phyloP scores from a whole-genome alignment of 2,888 invertebrate genomes.

The Tipula helvola region DNA sequence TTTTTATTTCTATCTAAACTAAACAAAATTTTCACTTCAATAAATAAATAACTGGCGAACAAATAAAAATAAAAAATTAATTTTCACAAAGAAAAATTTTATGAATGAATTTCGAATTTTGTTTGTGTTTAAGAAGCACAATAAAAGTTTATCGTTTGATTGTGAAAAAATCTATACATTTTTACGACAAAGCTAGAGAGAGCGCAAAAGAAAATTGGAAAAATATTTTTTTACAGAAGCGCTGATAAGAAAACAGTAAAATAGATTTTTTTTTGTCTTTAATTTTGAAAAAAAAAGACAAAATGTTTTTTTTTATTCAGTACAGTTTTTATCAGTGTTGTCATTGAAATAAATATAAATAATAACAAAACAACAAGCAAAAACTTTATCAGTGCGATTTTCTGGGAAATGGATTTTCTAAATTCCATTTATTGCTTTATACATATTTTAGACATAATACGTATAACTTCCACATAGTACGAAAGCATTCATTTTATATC shows the following conservation, averaged over 20 bases:
- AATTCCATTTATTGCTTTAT: not conserved
- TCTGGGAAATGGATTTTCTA: not conserved
- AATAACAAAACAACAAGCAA: not conserved
- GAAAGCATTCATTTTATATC: not conserved
- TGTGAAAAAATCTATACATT: not conserved
- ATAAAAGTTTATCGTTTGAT: not conserved
- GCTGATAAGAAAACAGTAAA: not conserved
- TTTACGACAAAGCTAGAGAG: not conserved
- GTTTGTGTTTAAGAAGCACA: not conserved
- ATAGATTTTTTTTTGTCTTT: not conserved
- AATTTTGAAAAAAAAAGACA: not conserved
- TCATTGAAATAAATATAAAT: not conserved
- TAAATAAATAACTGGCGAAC: not conserved
- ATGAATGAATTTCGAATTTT: not conserved
- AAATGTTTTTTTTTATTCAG: not conserved
- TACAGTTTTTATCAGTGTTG: not conserved
- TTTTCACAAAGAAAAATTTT: not conserved
- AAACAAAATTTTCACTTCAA: not conserved
- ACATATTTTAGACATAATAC: not conserved
- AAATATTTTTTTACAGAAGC: not conserved
- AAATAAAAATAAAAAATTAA: not conserved
- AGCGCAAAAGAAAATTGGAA: not conserved
- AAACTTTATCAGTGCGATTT: not conserved
- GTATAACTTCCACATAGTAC: not conserved
- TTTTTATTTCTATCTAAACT: not conserved